Evolutionary conservation across 2,888 invertebrate species (phyloP), one percentile per base, ranked within the genome.

Genomic region (Dynastes hyllus): DNA sequence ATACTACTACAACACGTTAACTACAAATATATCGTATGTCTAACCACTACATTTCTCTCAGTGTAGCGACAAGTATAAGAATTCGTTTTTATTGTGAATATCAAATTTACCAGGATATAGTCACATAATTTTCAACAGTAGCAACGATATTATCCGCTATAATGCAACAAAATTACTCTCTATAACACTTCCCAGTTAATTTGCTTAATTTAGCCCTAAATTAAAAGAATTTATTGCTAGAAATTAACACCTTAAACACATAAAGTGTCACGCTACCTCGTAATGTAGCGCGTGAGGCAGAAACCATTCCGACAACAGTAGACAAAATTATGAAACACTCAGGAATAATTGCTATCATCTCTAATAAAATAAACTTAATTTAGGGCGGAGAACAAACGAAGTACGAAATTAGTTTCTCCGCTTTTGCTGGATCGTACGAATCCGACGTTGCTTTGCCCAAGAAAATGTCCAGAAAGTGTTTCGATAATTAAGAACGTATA

Each of bases 341-440:
- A 29, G 32, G 22, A 53, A 50, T 67, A 67, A 45, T 22, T 55
- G 53, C 37, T 22, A 32, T 37, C 53, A 16, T 55, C 55, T 55
- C 71, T 55, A 53, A 71, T 71, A 71, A 71, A 53, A 71, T 71
- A 71, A 71, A 71, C 71, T 71, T 71, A 71, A 55, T 37, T 32
- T 32, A 16, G 11, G 53, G 32, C 16, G 8, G 55, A 37, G 71
- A 55, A 55, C 67, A 67, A 50, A 16, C 45, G 53, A 13, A 70
- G 51, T 70, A 71, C 55, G 32, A 71, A 71, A 71, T 71, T 71
- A 71, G 55, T 71, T 71, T 55, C 8, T 45, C 8, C 11, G 45
- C 37, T 5, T 37, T 37, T 37, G 37, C 8, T 11, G 45, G 45
- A 8, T 11, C 8, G 45, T 8, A 11, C 45, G 11, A 45, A 45